A percentile compares a stretch with the other conserved stretches of the same genome.
Conservation (phyloP, 2,113 vertebrate genomes). For the Mastomys coucha region DNA sequence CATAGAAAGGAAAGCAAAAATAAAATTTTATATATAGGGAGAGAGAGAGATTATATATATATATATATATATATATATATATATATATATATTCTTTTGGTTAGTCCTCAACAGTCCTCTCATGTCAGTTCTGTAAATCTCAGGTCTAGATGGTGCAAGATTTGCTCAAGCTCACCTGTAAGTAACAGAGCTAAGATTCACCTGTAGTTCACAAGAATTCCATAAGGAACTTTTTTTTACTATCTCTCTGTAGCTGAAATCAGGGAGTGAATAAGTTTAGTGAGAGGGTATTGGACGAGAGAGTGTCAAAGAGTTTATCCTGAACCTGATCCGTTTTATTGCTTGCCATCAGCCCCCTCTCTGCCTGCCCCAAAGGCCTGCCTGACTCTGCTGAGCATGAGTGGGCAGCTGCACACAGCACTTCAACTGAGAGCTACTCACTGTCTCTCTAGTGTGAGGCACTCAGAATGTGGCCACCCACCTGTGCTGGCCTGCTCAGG, state of each 20-base stretch:
- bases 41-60: too few relatives aligned
- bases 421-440: not conserved
- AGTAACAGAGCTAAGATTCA: not conserved
- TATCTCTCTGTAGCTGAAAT: not conserved
- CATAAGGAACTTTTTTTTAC: slow-evolving; percentile 4
- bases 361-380: not conserved
- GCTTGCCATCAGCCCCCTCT: not conserved
- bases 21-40: too few relatives aligned
- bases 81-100: not conserved
- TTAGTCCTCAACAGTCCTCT: not conserved
- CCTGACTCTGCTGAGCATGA: not conserved
- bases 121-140: not conserved
- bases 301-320: not conserved
- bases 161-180: not conserved
- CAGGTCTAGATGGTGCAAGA: not conserved
- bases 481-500: slow-evolving; percentile 79
- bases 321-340: not conserved
- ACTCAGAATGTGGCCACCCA: slow-evolving; percentile 60
- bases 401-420: not conserved
- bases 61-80: too few relatives aligned
- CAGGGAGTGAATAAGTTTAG: not conserved
- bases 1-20: not conserved
- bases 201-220: not conserved
- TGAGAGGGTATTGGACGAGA: not conserved
- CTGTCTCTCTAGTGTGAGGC: not conserved